A percentile compares a stretch with the other conserved stretches of the same genome.
These are phyloP conservation scores for Pelecanus crispus DNA, from an alignment of 2,113 vertebrate genomes.

Conservation along the genomic window DNA sequence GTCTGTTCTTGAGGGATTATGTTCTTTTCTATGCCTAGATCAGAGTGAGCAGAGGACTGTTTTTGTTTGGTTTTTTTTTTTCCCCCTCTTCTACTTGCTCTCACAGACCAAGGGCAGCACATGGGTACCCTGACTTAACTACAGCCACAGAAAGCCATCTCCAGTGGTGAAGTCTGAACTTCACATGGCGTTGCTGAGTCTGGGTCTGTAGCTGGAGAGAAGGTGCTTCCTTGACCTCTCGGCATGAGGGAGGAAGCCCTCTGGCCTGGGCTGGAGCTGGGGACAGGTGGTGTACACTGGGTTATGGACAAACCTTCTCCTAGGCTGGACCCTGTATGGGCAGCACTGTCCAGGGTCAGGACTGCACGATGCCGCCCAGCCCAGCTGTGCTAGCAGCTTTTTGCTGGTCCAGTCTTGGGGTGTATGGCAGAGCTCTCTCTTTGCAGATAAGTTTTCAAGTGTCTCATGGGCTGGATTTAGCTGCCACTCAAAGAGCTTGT, in stretches of 20 bases:
- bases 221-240: not conserved
- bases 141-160: not conserved
- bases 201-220: not conserved
- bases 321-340: not conserved
- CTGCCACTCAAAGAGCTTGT: not conserved
- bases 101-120: not conserved
- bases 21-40: not conserved
- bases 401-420: not conserved
- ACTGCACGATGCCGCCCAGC: not conserved
- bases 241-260: not conserved
- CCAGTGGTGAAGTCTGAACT: not conserved
- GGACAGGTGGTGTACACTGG: accelerated
- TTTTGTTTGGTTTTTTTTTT: not conserved
- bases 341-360: not conserved
- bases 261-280: not conserved
- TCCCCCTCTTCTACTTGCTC: not conserved
- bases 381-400: not conserved
- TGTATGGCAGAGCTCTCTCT: not conserved
- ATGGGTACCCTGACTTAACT: not conserved
- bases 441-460: not conserved
- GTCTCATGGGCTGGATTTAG: not conserved
- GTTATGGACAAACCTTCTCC: not conserved
- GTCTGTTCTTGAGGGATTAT: not conserved
- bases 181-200: not conserved
- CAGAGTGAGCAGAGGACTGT: not conserved